These are phyloP conservation scores for Pteromalus puparum DNA, from an alignment of 1,140 invertebrate species.

Conservation along the genomic window DNA sequence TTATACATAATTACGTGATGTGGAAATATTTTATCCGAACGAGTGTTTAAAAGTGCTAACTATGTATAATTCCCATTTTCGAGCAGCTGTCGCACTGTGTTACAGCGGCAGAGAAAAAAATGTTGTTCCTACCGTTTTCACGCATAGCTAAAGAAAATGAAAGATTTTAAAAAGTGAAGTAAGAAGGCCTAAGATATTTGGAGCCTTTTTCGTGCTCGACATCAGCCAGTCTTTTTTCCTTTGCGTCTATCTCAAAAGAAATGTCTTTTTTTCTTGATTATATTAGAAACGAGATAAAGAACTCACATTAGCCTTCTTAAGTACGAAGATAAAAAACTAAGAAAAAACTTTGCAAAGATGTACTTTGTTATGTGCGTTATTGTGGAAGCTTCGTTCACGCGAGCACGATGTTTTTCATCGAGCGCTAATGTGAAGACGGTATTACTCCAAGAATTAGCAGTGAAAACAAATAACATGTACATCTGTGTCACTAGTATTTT, in stretches of 20 bases:
- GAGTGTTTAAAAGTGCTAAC: background rate
- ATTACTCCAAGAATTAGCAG: constrained; percentile 27
- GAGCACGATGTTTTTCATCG: background rate
- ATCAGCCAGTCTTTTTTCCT: constrained; percentile 11
- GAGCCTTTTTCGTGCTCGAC: constrained; percentile 28
- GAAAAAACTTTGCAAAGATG: constrained; percentile 3
- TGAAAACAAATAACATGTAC: constrained; percentile 33
- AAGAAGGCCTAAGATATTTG: constrained; percentile 34
- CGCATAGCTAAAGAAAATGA: background rate
- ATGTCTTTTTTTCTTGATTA: background rate
- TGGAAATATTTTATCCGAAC: background rate
- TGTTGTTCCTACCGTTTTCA: constrained; percentile 46
- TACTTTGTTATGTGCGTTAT: constrained; percentile 20
- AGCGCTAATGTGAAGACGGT: constrained; percentile 26
- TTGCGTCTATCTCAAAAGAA: background rate
- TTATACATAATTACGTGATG: constrained; percentile 25
- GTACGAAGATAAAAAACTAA: background rate
- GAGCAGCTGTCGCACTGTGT: background rate
- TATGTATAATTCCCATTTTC: background rate
- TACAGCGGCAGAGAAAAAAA: constrained; percentile 20
- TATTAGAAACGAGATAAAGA: background rate
- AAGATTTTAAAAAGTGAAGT: constrained; percentile 14
- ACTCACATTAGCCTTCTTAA: constrained; percentile 16
- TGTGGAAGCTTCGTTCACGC: background rate
- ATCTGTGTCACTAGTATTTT: constrained; percentile 47